Conservation (phyloP, 2,113 vertebrate species). For the Corydoras sp. region DNA sequence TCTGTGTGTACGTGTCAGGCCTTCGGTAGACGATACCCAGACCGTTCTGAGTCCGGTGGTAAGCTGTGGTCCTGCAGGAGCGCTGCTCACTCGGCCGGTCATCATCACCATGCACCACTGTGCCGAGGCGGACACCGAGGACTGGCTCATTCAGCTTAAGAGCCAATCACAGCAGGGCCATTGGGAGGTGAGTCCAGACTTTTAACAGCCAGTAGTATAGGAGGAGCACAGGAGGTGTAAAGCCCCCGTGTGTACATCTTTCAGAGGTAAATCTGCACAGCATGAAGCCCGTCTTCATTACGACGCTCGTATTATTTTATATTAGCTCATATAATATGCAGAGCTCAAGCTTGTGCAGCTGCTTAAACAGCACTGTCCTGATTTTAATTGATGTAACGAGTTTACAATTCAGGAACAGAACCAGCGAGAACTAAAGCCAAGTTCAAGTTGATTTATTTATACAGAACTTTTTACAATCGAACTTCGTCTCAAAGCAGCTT, state of each 20-base stretch:
- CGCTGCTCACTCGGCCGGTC: constrained; percentile 83
- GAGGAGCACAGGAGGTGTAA: background rate
- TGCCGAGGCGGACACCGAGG: constrained; percentile 80
- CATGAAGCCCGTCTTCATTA: too few species aligned
- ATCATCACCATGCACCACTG: constrained; percentile 95
- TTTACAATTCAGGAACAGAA: too few species aligned
- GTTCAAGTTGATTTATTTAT: too few species aligned
- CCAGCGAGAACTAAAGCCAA: too few species aligned
- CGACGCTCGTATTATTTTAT: too few species aligned
- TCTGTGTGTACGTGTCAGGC: constrained; percentile 63
- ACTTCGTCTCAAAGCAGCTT: too few species aligned
- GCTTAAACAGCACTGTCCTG: too few species aligned
- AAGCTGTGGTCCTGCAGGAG: constrained; percentile 87
- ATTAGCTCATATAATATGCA: too few species aligned
- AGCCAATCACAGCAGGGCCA: constrained; percentile 78
- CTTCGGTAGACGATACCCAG: constrained; percentile 82
- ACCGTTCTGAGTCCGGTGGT: constrained; percentile 90
- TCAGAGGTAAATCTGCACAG: background rate
- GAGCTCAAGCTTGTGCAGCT: too few species aligned
- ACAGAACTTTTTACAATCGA: too few species aligned
- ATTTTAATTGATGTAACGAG: too few species aligned
- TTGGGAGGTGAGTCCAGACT: constrained; percentile 82
- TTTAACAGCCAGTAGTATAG: background rate
- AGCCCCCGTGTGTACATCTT: background rate
- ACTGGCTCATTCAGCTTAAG: constrained; percentile 95